These are phyloP conservation scores for Gymnothorax reevesii DNA, from an alignment of 2,797 vertebrate species.

Conservation along the genomic window DNA sequence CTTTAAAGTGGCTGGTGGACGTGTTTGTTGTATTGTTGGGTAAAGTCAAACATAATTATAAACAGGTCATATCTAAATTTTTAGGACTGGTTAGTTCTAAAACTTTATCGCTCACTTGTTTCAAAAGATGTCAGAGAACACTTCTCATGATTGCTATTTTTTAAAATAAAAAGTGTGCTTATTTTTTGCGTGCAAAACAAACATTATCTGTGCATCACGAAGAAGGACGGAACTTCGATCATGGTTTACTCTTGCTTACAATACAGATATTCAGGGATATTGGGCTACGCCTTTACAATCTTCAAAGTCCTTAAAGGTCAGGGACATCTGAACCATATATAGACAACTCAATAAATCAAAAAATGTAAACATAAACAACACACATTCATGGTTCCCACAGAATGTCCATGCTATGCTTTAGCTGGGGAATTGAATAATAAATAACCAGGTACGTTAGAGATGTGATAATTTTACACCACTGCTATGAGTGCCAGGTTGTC, in stretches of 20 bases:
- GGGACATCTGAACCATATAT: neutral
- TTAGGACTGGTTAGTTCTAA: neutral
- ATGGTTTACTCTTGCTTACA: neutral
- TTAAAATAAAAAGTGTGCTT: neutral
- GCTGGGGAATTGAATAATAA: neutral
- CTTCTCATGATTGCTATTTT: neutral
- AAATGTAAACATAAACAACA: neutral
- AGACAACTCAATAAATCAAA: neutral
- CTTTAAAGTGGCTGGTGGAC: slow-evolving; percentile 42
- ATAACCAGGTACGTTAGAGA: neutral
- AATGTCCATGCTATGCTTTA: neutral
- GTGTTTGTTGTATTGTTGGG: slow-evolving; percentile 48
- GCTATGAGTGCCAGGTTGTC: neutral
- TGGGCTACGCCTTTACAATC: neutral
- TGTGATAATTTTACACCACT: neutral
- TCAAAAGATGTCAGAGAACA: neutral
- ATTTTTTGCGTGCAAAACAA: neutral
- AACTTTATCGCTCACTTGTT: neutral
- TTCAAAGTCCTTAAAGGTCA: neutral
- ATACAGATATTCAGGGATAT: neutral
- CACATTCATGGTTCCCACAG: neutral
- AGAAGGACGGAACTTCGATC: neutral
- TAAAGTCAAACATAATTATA: neutral
- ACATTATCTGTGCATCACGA: too few species aligned
- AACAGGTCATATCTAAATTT: slow-evolving; percentile 6